Evolutionary conservation across 2,113 vertebrate genomes (phyloP).

Genomic region (Siniperca chuatsi): DNA sequence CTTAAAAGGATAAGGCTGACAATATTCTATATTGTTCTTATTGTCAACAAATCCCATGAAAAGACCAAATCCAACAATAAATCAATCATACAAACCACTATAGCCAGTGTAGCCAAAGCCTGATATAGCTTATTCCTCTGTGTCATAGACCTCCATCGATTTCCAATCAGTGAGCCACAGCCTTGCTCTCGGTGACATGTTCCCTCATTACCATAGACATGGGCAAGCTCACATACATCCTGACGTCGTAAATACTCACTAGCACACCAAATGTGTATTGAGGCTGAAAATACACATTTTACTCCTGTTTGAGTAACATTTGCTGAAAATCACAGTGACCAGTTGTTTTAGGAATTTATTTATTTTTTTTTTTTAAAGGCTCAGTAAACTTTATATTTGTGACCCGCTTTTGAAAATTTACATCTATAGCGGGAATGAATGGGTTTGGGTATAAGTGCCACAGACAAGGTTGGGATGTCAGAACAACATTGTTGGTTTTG

Average conservation of each 20-base stretch:
- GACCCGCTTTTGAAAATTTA: too few species aligned
- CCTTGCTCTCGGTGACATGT: not conserved
- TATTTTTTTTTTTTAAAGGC: too few species aligned
- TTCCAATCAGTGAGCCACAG: not conserved
- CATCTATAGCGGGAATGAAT: not conserved
- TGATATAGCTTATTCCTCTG: not conserved
- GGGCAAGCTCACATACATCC: not conserved
- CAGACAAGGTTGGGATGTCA: not conserved
- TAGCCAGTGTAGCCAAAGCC: not conserved
- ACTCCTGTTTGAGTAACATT: not conserved
- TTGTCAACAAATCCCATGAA: not conserved
- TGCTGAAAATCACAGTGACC: not conserved
- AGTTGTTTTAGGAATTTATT: too few species aligned
- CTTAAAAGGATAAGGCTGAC: not conserved
- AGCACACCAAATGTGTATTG: not conserved
- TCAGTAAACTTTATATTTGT: too few species aligned
- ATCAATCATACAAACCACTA: not conserved
- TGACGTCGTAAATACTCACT: not conserved
- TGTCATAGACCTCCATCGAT: not conserved
- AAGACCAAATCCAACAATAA: not conserved
- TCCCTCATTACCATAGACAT: not conserved
- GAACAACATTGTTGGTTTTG: not conserved
- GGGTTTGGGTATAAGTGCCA: not conserved
- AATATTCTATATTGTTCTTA: not conserved
- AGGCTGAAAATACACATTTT: not conserved